Conservation (phyloP, 2,797 vertebrate species). For the Microctenopoma steveboyesi region DNA sequence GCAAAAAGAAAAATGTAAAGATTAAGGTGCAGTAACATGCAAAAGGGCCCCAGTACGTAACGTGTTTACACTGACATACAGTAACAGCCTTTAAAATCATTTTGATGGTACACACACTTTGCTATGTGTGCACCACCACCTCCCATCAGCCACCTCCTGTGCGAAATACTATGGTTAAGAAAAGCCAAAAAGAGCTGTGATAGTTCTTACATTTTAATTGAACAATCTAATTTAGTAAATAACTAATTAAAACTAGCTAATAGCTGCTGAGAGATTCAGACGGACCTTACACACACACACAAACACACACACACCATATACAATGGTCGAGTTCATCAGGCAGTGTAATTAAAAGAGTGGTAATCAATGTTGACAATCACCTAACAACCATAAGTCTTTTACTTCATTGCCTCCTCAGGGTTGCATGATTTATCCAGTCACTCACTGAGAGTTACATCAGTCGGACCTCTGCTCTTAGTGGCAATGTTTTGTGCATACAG, state of each 20-base stretch:
- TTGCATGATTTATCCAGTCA: conserved; percentile 20
- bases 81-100: too few relatives aligned
- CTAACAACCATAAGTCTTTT: conserved; percentile 24
- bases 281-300: neutral
- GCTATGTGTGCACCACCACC: too few relatives aligned
- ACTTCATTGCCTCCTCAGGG: conserved; percentile 21
- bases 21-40: conserved; percentile 51
- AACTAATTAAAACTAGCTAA: neutral
- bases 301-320: neutral
- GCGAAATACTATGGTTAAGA: too few relatives aligned
- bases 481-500: conserved; percentile 33
- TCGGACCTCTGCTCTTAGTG: conserved; percentile 25
- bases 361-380: conserved; percentile 42
- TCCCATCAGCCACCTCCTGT: too few relatives aligned
- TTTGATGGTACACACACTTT: too few relatives aligned
- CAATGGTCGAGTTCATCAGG: conserved; percentile 9
- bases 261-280: neutral
- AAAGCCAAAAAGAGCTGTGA: too few relatives aligned
- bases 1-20: conserved; percentile 40
- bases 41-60: conserved; percentile 4
- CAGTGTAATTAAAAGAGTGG: conserved; percentile 41
- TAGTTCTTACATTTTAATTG: neutral
- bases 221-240: neutral
- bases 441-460: conserved; percentile 20
- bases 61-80: too few relatives aligned